Conservation (phyloP, 2,888 invertebrate species). For the Acronicta alni region DNA sequence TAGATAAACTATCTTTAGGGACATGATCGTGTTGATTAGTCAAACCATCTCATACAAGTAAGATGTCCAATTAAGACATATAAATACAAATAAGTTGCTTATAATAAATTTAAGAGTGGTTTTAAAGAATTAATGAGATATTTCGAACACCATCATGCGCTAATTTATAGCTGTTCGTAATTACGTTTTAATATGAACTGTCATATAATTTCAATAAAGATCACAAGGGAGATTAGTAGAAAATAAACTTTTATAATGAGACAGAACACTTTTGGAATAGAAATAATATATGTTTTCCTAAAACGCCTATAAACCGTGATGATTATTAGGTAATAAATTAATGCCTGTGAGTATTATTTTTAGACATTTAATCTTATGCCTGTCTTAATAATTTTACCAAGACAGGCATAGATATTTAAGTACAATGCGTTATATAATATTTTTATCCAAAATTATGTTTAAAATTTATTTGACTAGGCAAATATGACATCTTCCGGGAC, state of each 20-base stretch:
- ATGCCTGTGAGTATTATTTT: slow-evolving; percentile 31
- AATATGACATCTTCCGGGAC: no score
- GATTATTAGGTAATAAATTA: slow-evolving; percentile 50
- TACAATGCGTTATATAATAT: slow-evolving; percentile 14
- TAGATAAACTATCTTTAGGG: slow-evolving; percentile 80
- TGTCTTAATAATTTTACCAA: slow-evolving; percentile 24
- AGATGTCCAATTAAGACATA: slow-evolving; percentile 71
- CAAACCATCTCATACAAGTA: slow-evolving; percentile 63
- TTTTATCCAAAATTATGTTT: neutral
- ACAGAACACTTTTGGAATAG: slow-evolving; percentile 34
- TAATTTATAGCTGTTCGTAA: slow-evolving; percentile 63
- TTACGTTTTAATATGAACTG: slow-evolving; percentile 55
- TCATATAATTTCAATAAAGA: slow-evolving; percentile 58
- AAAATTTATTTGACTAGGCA: neutral
- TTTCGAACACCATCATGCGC: slow-evolving; percentile 62
- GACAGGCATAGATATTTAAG: slow-evolving; percentile 28
- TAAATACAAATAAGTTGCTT: slow-evolving; percentile 70
- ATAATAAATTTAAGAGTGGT: slow-evolving; percentile 62
- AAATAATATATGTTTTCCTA: slow-evolving; percentile 30
- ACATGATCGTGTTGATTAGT: slow-evolving; percentile 84
- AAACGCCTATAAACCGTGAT: slow-evolving; percentile 46
- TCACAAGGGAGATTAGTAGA: slow-evolving; percentile 51
- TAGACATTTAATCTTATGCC: slow-evolving; percentile 29
- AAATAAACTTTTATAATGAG: slow-evolving; percentile 51
- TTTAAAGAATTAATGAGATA: slow-evolving; percentile 65